A percentile compares a stretch with the other conserved stretches of the same genome.
phyloP scores from a whole-genome alignment of 1,140 invertebrate species.

The Atta colombica region DNA sequence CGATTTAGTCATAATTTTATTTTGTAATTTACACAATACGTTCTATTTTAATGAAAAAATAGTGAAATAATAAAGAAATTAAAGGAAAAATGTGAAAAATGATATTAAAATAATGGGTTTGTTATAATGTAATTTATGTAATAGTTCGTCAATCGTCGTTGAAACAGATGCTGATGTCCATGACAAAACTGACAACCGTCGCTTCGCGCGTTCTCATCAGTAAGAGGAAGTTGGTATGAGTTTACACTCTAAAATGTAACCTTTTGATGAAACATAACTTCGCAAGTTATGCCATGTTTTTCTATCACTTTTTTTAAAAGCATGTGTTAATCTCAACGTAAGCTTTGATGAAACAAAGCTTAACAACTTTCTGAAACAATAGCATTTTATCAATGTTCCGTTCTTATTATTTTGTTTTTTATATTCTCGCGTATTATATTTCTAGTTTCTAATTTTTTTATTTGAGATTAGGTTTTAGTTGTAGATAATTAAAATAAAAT shows the following conservation, averaged over 20 bases:
- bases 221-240: slow-evolving; percentile 65
- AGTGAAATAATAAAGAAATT: background rate
- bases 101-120: slow-evolving; percentile 73
- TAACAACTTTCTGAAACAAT: background rate
- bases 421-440: background rate
- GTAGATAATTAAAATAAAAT: background rate
- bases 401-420: background rate
- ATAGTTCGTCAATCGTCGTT: slow-evolving; percentile 82
- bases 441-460: background rate
- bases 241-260: slow-evolving; percentile 51
- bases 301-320: slow-evolving; percentile 27
- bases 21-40: background rate
- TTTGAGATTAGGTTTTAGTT: background rate
- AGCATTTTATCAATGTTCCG: background rate
- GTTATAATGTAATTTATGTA: slow-evolving; percentile 32
- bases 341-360: background rate
- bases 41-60: slow-evolving; percentile 4
- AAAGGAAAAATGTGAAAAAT: slow-evolving; percentile 33
- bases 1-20: background rate
- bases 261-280: slow-evolving; percentile 47
- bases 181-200: slow-evolving; percentile 83
- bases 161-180: slow-evolving; percentile 56
- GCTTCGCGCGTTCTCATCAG: slow-evolving; percentile 78
- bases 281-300: background rate
- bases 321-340: background rate